A percentile compares a stretch with the other conserved stretches of the same genome.
Conservation (phyloP, 2,888 invertebrate genomes). For the Pilophorus perplexus region DNA sequence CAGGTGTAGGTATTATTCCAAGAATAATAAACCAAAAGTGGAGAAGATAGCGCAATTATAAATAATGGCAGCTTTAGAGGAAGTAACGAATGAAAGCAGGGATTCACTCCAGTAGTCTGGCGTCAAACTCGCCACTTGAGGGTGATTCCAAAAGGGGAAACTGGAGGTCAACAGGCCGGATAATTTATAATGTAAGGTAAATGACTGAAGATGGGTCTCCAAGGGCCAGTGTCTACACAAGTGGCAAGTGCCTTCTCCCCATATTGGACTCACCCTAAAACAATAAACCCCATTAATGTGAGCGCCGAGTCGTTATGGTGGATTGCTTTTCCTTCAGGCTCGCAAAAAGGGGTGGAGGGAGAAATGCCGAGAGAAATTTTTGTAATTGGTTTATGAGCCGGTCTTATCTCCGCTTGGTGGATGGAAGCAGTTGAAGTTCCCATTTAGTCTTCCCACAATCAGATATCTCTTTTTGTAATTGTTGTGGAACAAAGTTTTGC, state of each 20-base stretch:
- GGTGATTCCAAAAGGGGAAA: slow-evolving; percentile 13
- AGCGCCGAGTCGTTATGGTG: slow-evolving; percentile 12
- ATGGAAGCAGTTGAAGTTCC: slow-evolving; percentile 16
- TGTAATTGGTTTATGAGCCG: slow-evolving; percentile 41
- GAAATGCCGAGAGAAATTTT: slow-evolving; percentile 16
- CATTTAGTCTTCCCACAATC: too few relatives aligned
- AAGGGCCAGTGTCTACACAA: slow-evolving; percentile 25
- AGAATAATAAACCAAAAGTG: too few relatives aligned
- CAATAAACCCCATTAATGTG: slow-evolving; percentile 33
- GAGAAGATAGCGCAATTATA: too few relatives aligned
- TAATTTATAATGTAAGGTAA: slow-evolving; percentile 26
- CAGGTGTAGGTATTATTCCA: too few relatives aligned
- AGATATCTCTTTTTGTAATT: slow-evolving; percentile 32
- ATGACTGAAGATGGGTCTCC: slow-evolving; percentile 28
- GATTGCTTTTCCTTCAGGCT: slow-evolving; percentile 16
- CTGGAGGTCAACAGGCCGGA: slow-evolving; percentile 12
- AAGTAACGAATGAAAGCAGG: too few relatives aligned
- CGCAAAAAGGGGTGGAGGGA: too few relatives aligned
- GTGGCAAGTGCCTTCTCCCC: slow-evolving; percentile 19
- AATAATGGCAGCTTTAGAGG: too few relatives aligned
- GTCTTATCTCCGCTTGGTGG: slow-evolving; percentile 31
- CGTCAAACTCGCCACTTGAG: slow-evolving; percentile 20
- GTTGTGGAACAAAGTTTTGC: slow-evolving; percentile 33
- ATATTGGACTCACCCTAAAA: slow-evolving; percentile 32
- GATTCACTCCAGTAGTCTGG: too few relatives aligned